A percentile compares a stretch with the other conserved stretches of the same genome.
Evolutionary conservation across 2,888 invertebrate species (phyloP).

Genomic region (Tachystola acroxantha): DNA sequence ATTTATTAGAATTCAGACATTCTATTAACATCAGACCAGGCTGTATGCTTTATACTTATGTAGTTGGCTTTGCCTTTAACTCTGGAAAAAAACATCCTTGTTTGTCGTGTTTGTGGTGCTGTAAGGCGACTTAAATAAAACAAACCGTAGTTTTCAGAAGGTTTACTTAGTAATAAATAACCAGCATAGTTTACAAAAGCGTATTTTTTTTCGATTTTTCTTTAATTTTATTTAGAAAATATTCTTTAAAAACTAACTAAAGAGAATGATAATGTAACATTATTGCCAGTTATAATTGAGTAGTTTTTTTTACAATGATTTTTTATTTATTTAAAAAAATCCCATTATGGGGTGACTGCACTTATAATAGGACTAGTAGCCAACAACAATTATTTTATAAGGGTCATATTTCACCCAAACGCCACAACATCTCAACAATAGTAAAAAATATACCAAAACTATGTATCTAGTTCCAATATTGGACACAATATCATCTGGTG

Average conservation of each 20-base stretch:
- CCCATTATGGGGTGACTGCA: slow-evolving; percentile 17
- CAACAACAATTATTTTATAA: slow-evolving; percentile 29
- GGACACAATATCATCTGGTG: too few relatives aligned
- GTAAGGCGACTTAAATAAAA: slow-evolving; percentile 45
- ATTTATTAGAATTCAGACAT: too few relatives aligned
- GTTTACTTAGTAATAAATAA: slow-evolving; percentile 75
- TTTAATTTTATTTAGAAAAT: slow-evolving; percentile 37
- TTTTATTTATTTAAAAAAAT: slow-evolving; percentile 20
- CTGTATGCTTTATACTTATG: too few relatives aligned
- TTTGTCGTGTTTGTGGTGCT: too few relatives aligned
- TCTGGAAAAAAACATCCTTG: too few relatives aligned
- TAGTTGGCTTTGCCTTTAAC: too few relatives aligned
- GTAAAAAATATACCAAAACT: too few relatives aligned
- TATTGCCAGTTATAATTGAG: slow-evolving; percentile 30
- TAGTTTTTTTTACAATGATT: slow-evolving; percentile 20
- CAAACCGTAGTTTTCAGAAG: slow-evolving; percentile 47
- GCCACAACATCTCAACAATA: too few relatives aligned
- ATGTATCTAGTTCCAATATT: too few relatives aligned
- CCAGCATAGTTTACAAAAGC: slow-evolving; percentile 71
- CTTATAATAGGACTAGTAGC: slow-evolving; percentile 42
- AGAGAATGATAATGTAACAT: slow-evolving; percentile 21
- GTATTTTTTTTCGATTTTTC: slow-evolving; percentile 44
- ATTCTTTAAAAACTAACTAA: slow-evolving; percentile 32
- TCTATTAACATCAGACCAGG: too few relatives aligned
- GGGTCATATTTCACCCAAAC: too few relatives aligned